Conservation (phyloP, 1,140 invertebrate genomes). For the Anagrus nilaparvatae region DNA sequence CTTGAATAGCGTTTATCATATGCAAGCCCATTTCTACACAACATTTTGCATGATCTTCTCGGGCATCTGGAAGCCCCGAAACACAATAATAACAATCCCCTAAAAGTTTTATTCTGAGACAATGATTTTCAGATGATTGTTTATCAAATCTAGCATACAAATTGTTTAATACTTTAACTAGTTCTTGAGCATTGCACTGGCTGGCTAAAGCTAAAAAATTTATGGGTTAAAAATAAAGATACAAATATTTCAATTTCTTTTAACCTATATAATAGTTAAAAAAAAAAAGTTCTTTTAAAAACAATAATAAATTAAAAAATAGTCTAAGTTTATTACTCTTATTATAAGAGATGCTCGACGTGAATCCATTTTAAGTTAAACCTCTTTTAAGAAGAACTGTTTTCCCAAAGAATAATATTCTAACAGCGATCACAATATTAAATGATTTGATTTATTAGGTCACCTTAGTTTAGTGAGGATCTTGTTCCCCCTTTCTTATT, state of each 20-base stretch:
- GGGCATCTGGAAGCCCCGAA: slow-evolving; percentile 69
- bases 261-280: neutral
- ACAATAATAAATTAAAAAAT: too few species aligned
- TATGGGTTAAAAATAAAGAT: slow-evolving; percentile 1
- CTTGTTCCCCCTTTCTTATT: too few species aligned
- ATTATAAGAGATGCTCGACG: too few species aligned
- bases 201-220: slow-evolving; percentile 63
- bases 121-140: slow-evolving; percentile 87
- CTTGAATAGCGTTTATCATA: slow-evolving; percentile 91
- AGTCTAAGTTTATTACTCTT: too few species aligned
- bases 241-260: neutral
- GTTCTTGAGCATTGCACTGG: slow-evolving; percentile 82
- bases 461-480: too few species aligned
- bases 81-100: slow-evolving; percentile 98
- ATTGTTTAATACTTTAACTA: slow-evolving; percentile 91
- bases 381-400: too few species aligned
- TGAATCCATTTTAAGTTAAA: too few species aligned
- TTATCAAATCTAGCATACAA: slow-evolving; percentile 95
- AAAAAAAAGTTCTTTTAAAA: slow-evolving; percentile 3
- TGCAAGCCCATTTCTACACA: slow-evolving; percentile 94
- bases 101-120: slow-evolving; percentile 84
- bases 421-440: too few species aligned
- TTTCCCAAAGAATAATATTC: too few species aligned
- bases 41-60: slow-evolving; percentile 85
- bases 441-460: too few species aligned